Evolutionary conservation across 1,140 invertebrate species (phyloP).

Genomic region (Papilio machaon): DNA sequence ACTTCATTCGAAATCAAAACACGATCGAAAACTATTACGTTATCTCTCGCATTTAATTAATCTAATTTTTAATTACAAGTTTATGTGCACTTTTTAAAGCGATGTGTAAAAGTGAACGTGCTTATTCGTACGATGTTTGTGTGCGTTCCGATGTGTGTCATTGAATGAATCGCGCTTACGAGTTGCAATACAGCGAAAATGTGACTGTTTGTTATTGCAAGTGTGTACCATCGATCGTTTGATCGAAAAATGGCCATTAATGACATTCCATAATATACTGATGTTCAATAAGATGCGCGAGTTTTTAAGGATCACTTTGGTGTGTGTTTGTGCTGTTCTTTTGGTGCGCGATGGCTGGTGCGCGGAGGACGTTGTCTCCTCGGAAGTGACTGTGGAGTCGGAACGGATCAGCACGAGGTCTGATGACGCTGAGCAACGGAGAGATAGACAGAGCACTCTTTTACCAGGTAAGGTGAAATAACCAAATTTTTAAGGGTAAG

Average conservation of each 20-base stretch:
- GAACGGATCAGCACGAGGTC: constrained; percentile 38
- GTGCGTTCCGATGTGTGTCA: constrained; percentile 52
- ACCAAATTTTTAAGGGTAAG: background rate
- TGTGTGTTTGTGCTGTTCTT: constrained; percentile 69
- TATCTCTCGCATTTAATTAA: constrained; percentile 33
- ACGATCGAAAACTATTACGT: constrained; percentile 54
- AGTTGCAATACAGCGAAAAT: constrained; percentile 70
- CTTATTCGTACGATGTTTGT: constrained; percentile 50
- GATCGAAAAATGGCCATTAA: constrained; percentile 66
- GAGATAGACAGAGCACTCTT: constrained; percentile 56
- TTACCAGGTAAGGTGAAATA: constrained; percentile 58
- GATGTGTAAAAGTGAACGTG: constrained; percentile 43
- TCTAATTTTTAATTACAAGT: constrained; percentile 34
- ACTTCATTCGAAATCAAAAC: constrained; percentile 46
- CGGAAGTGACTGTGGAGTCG: constrained; percentile 45
- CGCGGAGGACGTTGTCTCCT: constrained; percentile 55
- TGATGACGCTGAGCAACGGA: constrained; percentile 59
- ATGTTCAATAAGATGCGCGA: constrained; percentile 70
- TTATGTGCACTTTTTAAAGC: constrained; percentile 41
- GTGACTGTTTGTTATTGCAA: constrained; percentile 68
- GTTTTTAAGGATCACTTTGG: constrained; percentile 67
- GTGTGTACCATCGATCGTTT: constrained; percentile 50
- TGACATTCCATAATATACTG: constrained; percentile 53
- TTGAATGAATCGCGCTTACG: constrained; percentile 57
- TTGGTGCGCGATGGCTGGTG: constrained; percentile 57